Evolutionary conservation across 2,888 invertebrate species (phyloP).

Genomic region (Heliconius ethilla): DNA sequence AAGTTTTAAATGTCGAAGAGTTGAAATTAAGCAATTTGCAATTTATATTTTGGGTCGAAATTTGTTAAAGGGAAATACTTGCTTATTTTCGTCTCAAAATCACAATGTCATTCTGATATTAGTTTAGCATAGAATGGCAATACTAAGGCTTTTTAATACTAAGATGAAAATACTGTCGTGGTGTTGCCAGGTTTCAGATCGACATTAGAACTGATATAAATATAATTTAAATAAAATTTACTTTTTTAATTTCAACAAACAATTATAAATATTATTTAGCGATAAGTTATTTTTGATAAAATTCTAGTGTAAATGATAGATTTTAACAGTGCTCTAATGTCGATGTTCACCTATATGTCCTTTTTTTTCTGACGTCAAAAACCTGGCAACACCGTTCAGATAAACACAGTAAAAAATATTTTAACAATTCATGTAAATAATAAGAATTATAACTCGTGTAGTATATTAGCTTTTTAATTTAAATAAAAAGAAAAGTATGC

Average conservation of each 20-base stretch:
- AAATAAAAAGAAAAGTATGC: slow-evolving; percentile 56
- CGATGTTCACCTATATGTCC: slow-evolving; percentile 33
- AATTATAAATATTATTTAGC: slow-evolving; percentile 7
- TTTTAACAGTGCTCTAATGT: slow-evolving; percentile 22
- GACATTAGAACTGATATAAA: slow-evolving; percentile 16
- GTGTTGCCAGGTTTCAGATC: slow-evolving; percentile 41
- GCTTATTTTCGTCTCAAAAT: slow-evolving; percentile 45
- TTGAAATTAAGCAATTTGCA: slow-evolving; percentile 40
- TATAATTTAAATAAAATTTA: neutral
- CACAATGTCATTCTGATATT: slow-evolving; percentile 58
- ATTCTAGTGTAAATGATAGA: slow-evolving; percentile 21
- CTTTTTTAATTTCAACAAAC: neutral
- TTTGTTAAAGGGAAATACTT: slow-evolving; percentile 31
- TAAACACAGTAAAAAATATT: slow-evolving; percentile 40
- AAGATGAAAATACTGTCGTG: slow-evolving; percentile 40
- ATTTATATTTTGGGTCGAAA: slow-evolving; percentile 28
- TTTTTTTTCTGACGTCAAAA: slow-evolving; percentile 38
- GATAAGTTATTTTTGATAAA: slow-evolving; percentile 26
- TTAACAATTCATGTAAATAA: slow-evolving; percentile 64
- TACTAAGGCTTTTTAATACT: slow-evolving; percentile 50
- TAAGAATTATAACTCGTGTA: slow-evolving; percentile 63
- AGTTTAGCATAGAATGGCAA: slow-evolving; percentile 58
- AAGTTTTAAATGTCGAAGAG: slow-evolving; percentile 34
- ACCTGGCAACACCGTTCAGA: slow-evolving; percentile 44
- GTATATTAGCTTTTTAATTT: slow-evolving; percentile 60